Evolutionary conservation across 2,888 invertebrate species (phyloP).

Genomic region (Allacma fusca): DNA sequence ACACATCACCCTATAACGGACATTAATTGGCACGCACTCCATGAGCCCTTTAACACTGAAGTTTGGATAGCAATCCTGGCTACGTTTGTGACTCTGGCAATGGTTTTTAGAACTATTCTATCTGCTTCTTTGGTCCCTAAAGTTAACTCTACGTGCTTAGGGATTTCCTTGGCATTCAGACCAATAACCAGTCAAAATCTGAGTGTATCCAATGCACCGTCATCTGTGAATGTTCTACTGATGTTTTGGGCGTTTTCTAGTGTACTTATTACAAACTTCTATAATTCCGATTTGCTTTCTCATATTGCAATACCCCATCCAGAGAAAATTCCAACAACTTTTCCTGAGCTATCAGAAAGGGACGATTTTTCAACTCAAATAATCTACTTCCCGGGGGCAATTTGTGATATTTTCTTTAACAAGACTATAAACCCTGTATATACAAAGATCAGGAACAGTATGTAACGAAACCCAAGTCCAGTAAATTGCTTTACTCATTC

Average conservation of each 20-base stretch:
- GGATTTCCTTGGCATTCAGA: neutral
- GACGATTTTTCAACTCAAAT: constrained; percentile 17
- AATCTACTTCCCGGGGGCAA: constrained; percentile 24
- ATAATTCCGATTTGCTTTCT: constrained; percentile 24
- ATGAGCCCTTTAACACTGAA: neutral
- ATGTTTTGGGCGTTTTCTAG: constrained; percentile 16
- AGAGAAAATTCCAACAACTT: constrained; percentile 19
- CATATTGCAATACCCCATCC: neutral
- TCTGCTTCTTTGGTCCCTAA: too few relatives aligned
- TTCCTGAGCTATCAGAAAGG: neutral
- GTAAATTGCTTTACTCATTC: neutral
- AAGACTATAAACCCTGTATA: constrained; percentile 14
- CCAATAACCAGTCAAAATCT: constrained; percentile 11
- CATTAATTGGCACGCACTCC: neutral
- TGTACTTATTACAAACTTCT: constrained; percentile 2
- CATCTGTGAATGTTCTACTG: neutral
- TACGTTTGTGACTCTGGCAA: too few relatives aligned
- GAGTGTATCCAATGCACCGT: neutral
- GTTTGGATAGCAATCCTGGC: neutral
- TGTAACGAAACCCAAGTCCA: neutral
- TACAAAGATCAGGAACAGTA: neutral
- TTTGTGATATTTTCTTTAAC: constrained; percentile 10
- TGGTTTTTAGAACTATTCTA: too few relatives aligned
- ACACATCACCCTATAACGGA: neutral
- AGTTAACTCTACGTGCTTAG: too few relatives aligned